phyloP scores from a whole-genome alignment of 2,888 invertebrate genomes.

The Caenorhabditis afra region DNA sequence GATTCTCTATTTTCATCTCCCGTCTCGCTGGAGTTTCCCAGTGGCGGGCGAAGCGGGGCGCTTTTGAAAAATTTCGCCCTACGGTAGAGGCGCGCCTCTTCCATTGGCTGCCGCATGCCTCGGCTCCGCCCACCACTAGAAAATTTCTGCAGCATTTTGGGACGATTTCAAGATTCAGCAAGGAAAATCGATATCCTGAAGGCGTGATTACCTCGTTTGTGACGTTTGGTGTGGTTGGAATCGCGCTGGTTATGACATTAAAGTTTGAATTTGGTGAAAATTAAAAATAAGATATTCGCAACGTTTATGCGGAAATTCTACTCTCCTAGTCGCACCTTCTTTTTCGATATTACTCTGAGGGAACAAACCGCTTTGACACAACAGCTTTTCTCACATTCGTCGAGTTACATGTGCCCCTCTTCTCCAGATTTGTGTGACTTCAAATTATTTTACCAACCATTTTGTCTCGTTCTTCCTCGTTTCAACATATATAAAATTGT shows the following conservation, averaged over 20 bases:
- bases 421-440: not conserved
- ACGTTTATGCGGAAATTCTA: no score
- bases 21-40: no score
- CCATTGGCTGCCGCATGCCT: constrained; percentile 22
- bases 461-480: constrained; percentile 13
- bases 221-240: constrained; percentile 12
- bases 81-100: constrained; percentile 20
- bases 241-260: not conserved
- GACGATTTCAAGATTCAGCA: constrained; percentile 11
- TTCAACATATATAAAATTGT: not conserved
- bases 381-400: no score
- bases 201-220: constrained; percentile 3
- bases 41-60: not conserved
- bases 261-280: not conserved
- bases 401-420: not conserved
- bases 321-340: no score
- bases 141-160: constrained; percentile 32
- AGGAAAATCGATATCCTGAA: constrained; percentile 13
- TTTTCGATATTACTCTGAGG: not conserved
- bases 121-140: constrained; percentile 33
- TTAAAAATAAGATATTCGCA: not conserved
- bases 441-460: constrained; percentile 14
- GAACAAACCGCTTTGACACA: not conserved
- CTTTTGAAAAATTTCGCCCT: not conserved
- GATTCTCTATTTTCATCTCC: no score